Evolutionary conservation across 92 coral and sea anemone genomes (phyloP).

Genomic region (Anthopleura xanthogrammica): DNA sequence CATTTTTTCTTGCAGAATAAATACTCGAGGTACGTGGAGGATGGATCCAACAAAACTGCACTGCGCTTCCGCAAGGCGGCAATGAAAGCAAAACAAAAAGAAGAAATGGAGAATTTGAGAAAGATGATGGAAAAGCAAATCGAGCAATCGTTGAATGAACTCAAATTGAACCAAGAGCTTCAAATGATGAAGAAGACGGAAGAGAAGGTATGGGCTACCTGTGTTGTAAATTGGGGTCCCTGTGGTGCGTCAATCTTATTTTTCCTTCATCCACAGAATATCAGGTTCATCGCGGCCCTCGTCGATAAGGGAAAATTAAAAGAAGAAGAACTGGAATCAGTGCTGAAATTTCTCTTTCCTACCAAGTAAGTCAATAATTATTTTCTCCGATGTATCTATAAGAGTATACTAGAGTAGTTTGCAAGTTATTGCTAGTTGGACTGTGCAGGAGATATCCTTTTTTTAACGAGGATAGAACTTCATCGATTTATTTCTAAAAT

Average conservation of each 20-base stretch:
- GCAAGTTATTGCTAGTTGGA: too few relatives aligned
- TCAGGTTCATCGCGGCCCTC: constrained; percentile 82
- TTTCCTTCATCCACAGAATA: constrained; percentile 49
- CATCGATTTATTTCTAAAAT: too few relatives aligned
- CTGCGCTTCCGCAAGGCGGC: constrained; percentile 87
- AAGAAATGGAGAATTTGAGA: constrained; percentile 60
- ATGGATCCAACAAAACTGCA: constrained; percentile 41
- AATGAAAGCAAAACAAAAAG: constrained; percentile 83
- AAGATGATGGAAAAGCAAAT: constrained; percentile 82
- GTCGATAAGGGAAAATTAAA: constrained; percentile 86
- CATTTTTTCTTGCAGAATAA: constrained; percentile 53
- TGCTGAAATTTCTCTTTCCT: constrained; percentile 84
- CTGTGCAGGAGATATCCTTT: too few relatives aligned
- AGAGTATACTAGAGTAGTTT: too few relatives aligned
- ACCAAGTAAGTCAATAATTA: constrained; percentile 61
- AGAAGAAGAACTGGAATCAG: constrained; percentile 84
- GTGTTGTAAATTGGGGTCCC: background rate
- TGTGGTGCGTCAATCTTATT: background rate
- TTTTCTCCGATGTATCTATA: background rate
- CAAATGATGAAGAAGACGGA: constrained; percentile 77
- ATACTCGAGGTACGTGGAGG: constrained; percentile 54
- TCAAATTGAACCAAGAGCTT: constrained; percentile 70
- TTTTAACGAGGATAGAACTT: too few relatives aligned
- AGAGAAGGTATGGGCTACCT: constrained; percentile 58
- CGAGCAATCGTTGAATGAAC: constrained; percentile 88